Evolutionary conservation across 2,797 vertebrate genomes (phyloP), one percentile per base, ranked within the genome.

Genomic region (Channa striata): DNA sequence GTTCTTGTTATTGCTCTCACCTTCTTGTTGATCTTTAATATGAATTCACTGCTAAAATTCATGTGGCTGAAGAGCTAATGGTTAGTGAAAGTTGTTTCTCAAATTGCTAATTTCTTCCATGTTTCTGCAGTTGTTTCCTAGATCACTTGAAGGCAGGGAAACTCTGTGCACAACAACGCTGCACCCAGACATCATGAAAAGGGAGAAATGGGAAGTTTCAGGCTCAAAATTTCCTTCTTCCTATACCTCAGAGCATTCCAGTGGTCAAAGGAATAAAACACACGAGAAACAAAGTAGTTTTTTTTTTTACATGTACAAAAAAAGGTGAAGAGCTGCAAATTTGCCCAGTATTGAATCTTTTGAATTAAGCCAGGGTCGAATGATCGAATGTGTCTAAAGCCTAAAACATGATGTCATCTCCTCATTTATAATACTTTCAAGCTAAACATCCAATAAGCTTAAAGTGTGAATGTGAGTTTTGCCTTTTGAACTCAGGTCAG

Each of bases 401-500:
- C 50, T 46, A 36, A 25, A 68, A 54, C 43, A 57, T 60, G 19
- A 37, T 51, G 6, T 21, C 25, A 12, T 80, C 72, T 71, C n/a
- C 72, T 68, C 34, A 52, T 60, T 37, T 63, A 54, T 56, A 57
- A 58, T 59, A 34, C 51, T 17, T 58, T 74, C 40, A 33, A 60
- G 59, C 66, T 51, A 50, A 77, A 62, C 63, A 74, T 59, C 68
- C 71, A 63, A 37, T 63, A 49, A 58, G 72, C 74, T 83, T 79
- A 39, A 68, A 78, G 53, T 80, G 66, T 84, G 81, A 82, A 79
- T 71, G 43, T 10, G 17, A 59, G 37, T 69, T 58, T 65, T 65
- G 63, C 54, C 72, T 81, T 73, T 69, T 84, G 83, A 87, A 83
- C 80, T 70, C 44, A 36, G 87, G 79, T 87, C 72, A 81, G 85